These are phyloP conservation scores for Mesitornis unicolor DNA, from an alignment of 2,113 vertebrate species.

Conservation along the genomic window DNA sequence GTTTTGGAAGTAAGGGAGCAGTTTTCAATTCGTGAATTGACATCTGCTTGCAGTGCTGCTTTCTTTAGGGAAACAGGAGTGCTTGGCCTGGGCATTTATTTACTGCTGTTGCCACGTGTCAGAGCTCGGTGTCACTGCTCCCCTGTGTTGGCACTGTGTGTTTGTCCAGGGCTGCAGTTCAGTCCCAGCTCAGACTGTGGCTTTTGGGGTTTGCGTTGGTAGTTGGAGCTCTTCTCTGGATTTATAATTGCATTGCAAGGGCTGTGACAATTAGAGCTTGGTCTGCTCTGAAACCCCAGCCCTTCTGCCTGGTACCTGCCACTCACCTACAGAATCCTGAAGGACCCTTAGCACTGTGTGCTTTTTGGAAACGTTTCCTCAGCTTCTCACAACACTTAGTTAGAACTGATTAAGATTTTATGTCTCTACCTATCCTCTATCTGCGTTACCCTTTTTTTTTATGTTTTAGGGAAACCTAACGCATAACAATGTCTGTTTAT, in stretches of 20 bases:
- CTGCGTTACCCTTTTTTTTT: not conserved
- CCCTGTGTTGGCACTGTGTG: not conserved
- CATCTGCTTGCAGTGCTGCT: not conserved
- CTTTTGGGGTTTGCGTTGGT: not conserved
- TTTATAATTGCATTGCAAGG: not conserved
- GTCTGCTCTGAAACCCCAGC: not conserved
- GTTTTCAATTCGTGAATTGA: not conserved
- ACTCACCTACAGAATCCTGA: not conserved
- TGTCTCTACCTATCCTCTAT: not conserved
- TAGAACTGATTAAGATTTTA: not conserved
- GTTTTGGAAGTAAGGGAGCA: not conserved
- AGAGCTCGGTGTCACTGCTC: not conserved
- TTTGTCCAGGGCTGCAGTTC: not conserved
- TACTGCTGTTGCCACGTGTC: not conserved
- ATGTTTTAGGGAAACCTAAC: conserved; percentile 86
- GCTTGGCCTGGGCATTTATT: not conserved
- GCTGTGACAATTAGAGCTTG: not conserved
- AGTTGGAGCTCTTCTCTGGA: not conserved
- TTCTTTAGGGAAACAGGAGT: not conserved
- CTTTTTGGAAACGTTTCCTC: not conserved
- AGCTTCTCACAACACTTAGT: not conserved
- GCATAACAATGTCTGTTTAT: conserved; percentile 93
- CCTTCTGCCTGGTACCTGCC: not conserved
- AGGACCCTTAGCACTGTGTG: not conserved
- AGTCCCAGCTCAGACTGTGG: not conserved